Percentiles rank a stretch among this genome's conserved stretches.
These are phyloP conservation scores for Phallusia fumigata DNA, from an alignment of 23 tunicate genomes.

Conservation along the genomic window DNA sequence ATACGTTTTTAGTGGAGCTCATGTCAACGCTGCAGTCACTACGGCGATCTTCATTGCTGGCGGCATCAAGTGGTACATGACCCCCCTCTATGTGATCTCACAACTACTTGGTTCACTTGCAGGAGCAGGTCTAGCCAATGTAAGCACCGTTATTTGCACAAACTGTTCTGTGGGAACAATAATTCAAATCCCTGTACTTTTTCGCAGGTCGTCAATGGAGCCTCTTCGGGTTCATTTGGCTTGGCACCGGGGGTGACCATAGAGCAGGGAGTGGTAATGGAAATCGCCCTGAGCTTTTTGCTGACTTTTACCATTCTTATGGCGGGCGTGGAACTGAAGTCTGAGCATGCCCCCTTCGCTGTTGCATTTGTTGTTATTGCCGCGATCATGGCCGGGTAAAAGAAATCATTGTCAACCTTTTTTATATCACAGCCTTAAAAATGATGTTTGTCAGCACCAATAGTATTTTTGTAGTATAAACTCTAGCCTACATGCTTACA, in stretches of 20 bases:
- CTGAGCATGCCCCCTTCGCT: slow-evolving; percentile 63
- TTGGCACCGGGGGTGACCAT: slow-evolving; percentile 51
- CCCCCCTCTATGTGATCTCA: slow-evolving; percentile 49
- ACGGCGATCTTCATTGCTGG: slow-evolving; percentile 59
- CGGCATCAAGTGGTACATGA: slow-evolving; percentile 47
- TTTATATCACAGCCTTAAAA: not conserved
- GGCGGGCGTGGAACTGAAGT: slow-evolving; percentile 67
- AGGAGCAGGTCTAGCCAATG: slow-evolving; percentile 74
- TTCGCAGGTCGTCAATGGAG: slow-evolving; percentile 27
- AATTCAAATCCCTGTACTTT: not conserved
- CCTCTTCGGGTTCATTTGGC: slow-evolving; percentile 46
- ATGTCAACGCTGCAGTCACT: slow-evolving; percentile 75
- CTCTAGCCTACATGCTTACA: not conserved
- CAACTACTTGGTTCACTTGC: slow-evolving; percentile 67
- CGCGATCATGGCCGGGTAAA: slow-evolving; percentile 80
- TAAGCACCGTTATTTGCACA: slow-evolving; percentile 24
- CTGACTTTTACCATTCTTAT: slow-evolving; percentile 58
- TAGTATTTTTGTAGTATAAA: not conserved
- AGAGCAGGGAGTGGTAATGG: slow-evolving; percentile 58
- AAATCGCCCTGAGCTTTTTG: slow-evolving; percentile 52
- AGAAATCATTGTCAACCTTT: not conserved
- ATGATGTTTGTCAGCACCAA: not conserved
- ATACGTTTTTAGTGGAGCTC: slow-evolving; percentile 66
- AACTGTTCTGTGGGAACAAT: not conserved
- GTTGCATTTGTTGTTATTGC: slow-evolving; percentile 72